These are phyloP conservation scores for Atherinosoma microstoma DNA, from an alignment of 2,797 vertebrate species.

Conservation along the genomic window DNA sequence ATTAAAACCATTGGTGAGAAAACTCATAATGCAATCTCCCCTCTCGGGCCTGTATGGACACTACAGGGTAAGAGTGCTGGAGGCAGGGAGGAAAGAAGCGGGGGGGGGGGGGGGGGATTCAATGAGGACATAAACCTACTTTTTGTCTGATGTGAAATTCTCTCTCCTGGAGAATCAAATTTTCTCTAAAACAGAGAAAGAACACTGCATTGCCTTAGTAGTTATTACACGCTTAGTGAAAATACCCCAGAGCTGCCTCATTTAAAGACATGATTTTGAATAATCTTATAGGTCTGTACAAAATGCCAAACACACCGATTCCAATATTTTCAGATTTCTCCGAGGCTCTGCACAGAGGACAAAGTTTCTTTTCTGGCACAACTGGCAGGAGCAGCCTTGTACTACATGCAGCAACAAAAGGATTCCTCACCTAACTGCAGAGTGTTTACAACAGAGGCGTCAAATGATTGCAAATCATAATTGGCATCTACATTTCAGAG, in stretches of 20 bases:
- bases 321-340: constrained; percentile 63
- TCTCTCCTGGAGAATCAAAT: constrained; percentile 52
- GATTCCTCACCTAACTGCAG: constrained; percentile 50
- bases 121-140: constrained; percentile 59
- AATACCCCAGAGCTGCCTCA: constrained; percentile 76
- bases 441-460: constrained; percentile 66
- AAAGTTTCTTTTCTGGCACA: constrained; percentile 59
- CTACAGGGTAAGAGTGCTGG: constrained; percentile 52
- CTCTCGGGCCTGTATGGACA: constrained; percentile 52
- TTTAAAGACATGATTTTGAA: constrained; percentile 72
- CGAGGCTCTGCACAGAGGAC: constrained; percentile 39
- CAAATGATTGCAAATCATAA: constrained; percentile 54
- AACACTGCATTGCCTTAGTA: constrained; percentile 75
- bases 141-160: constrained; percentile 53
- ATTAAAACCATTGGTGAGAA: constrained; percentile 80
- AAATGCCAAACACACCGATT: constrained; percentile 69
- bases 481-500: constrained; percentile 63
- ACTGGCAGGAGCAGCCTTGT: constrained; percentile 52
- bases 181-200: constrained; percentile 48
- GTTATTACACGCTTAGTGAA: constrained; percentile 70
- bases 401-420: constrained; percentile 73
- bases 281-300: constrained; percentile 76
- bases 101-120: constrained; percentile 44
- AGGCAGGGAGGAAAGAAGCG: constrained; percentile 37
- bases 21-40: constrained; percentile 74